These are phyloP conservation scores for Bradypodion pumilum DNA, from an alignment of 2,797 vertebrate species.

Conservation along the genomic window DNA sequence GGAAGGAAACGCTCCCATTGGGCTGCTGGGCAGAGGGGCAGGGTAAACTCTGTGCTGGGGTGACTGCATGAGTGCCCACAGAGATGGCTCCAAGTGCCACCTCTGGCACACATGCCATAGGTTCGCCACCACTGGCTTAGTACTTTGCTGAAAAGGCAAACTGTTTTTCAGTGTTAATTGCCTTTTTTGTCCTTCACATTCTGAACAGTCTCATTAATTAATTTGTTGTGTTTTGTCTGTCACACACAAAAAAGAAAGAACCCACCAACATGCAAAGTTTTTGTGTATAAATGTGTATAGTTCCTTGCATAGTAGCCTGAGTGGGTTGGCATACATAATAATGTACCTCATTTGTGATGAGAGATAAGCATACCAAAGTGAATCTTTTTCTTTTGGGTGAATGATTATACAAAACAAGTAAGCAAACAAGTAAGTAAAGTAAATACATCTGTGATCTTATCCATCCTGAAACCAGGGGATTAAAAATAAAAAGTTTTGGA, in stretches of 20 bases:
- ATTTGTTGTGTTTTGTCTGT: not conserved
- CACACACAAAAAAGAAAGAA: not conserved
- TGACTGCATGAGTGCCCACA: no score
- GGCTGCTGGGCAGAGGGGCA: no score
- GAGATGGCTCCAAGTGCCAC: no score
- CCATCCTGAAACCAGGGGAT: constrained; percentile 41
- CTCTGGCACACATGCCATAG: no score
- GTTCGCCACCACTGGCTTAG: no score
- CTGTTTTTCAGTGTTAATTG: not conserved
- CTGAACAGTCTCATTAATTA: not conserved
- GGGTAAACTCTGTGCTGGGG: no score
- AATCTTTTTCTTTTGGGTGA: not conserved
- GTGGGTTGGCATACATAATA: not conserved
- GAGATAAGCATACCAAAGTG: not conserved
- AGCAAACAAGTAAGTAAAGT: not conserved
- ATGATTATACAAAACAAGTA: not conserved
- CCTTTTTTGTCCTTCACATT: not conserved
- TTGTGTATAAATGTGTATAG: no score
- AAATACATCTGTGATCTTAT: constrained; percentile 30
- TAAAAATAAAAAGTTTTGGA: constrained; percentile 33
- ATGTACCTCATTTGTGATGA: not conserved
- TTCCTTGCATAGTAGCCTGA: not conserved
- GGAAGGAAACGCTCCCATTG: no score
- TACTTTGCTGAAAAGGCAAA: not conserved
- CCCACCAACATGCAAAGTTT: not conserved